Percentiles rank a stretch among this genome's conserved stretches.
These are phyloP conservation scores for Ceraclea dissimilis DNA, from an alignment of 2,888 invertebrate species.

Conservation along the genomic window DNA sequence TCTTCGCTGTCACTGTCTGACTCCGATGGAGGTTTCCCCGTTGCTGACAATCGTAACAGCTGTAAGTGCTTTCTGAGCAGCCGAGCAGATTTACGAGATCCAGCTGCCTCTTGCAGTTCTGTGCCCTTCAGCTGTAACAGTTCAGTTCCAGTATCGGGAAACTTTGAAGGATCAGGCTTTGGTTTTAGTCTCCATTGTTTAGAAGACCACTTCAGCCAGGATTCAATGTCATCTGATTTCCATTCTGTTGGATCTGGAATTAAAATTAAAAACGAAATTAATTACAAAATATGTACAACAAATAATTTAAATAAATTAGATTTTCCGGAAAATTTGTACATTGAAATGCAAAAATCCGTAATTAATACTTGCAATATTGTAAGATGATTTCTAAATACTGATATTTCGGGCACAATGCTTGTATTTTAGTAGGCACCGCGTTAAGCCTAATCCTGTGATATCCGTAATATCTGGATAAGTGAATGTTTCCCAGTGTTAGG, in stretches of 20 bases:
- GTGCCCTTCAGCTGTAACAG: slow-evolving; percentile 50
- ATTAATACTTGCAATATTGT: too few relatives aligned
- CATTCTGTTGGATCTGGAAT: slow-evolving; percentile 46
- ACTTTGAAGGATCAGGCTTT: slow-evolving; percentile 41
- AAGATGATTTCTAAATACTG: too few relatives aligned
- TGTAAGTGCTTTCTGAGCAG: slow-evolving; percentile 46
- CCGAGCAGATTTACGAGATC: slow-evolving; percentile 41
- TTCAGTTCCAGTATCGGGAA: slow-evolving; percentile 41
- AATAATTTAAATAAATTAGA: too few relatives aligned
- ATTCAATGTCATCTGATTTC: slow-evolving; percentile 42
- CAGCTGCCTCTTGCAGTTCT: slow-evolving; percentile 43
- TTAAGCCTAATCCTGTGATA: too few relatives aligned
- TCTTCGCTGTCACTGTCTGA: slow-evolving; percentile 8
- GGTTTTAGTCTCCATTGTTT: slow-evolving; percentile 43
- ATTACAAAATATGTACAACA: too few relatives aligned
- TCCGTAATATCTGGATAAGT: too few relatives aligned
- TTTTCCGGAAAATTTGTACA: too few relatives aligned
- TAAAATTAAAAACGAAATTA: neutral
- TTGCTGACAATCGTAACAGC: slow-evolving; percentile 42
- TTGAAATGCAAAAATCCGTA: too few relatives aligned
- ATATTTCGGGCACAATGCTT: too few relatives aligned
- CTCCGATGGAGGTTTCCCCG: slow-evolving; percentile 38
- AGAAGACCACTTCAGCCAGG: slow-evolving; percentile 48
- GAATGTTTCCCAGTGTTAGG: too few relatives aligned
- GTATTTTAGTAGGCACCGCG: too few relatives aligned